Conservation (phyloP, 2,888 invertebrate genomes). For the Agriopis marginaria region DNA sequence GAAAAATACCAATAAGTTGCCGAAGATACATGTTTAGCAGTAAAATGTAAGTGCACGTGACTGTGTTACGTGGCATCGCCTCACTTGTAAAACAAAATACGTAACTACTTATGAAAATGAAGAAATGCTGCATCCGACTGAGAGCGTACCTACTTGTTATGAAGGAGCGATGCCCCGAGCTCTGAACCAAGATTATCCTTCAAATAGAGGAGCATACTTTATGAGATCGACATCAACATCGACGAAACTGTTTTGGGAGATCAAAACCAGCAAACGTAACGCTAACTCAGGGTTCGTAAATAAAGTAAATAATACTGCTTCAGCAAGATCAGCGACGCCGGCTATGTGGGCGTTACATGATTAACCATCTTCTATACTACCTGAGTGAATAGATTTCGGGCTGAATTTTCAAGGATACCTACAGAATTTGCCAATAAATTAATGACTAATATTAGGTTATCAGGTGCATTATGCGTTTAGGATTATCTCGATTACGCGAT, state of each 20-base stretch:
- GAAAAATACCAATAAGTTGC: neutral
- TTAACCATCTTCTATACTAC: no score
- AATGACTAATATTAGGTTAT: no score
- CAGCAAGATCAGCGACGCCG: neutral
- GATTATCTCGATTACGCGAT: no score
- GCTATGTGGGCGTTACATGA: neutral
- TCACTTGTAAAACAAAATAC: constrained; percentile 20
- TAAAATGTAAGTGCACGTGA: neutral
- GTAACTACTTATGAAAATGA: constrained; percentile 48
- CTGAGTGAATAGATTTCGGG: no score
- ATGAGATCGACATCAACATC: constrained; percentile 1
- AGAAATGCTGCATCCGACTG: constrained; percentile 32
- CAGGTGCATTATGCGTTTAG: no score
- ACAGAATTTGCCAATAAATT: neutral
- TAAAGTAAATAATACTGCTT: constrained; percentile 2
- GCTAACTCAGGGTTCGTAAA: neutral
- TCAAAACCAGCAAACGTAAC: constrained; percentile 2
- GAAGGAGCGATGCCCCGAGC: neutral
- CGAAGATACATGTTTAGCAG: neutral
- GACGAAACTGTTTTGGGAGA: neutral
- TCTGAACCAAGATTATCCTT: constrained; percentile 1
- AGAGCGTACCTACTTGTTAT: neutral
- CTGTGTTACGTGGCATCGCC: neutral
- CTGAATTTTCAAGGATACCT: neutral
- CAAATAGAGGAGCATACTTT: constrained; percentile 6